Percentiles rank a stretch among this genome's conserved stretches.
phyloP scores from a whole-genome alignment of 2,888 invertebrate genomes.

The Leptopilina myrica region DNA sequence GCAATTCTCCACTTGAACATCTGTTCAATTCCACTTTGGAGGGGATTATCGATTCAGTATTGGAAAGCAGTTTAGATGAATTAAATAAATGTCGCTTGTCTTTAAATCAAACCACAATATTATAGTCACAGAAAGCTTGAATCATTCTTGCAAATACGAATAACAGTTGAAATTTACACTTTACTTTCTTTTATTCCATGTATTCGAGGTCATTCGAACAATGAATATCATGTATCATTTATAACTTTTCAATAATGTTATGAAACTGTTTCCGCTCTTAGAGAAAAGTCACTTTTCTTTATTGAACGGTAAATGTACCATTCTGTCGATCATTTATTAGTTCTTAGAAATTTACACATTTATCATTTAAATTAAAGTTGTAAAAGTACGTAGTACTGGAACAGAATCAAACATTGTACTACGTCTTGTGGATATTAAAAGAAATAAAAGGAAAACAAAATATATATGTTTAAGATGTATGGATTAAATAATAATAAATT shows the following conservation, averaged over 20 bases:
- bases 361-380: conserved; percentile 63
- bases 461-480: conserved; percentile 8
- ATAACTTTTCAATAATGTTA: conserved; percentile 48
- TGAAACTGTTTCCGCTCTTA: conserved; percentile 48
- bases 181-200: no score
- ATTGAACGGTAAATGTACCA: conserved; percentile 72
- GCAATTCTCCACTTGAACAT: no score
- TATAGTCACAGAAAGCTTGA: conserved; percentile 26
- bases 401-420: conserved; percentile 64
- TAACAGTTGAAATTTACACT: neutral
- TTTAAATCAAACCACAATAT: conserved; percentile 47
- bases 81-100: conserved; percentile 58
- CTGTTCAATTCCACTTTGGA: no score
- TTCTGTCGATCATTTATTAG: conserved; percentile 73
- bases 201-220: conserved; percentile 27
- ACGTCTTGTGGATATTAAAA: conserved; percentile 64
- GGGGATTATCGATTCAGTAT: no score
- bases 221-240: conserved; percentile 52
- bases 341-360: conserved; percentile 71
- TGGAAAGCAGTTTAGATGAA: conserved; percentile 1
- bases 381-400: conserved; percentile 43
- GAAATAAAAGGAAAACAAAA: conserved; percentile 45
- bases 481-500: conserved; percentile 16
- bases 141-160: conserved; percentile 7
- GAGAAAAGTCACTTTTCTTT: conserved; percentile 53